Evolutionary conservation across 1,140 invertebrate genomes (phyloP), one percentile per base, ranked within the genome.

Genomic region (Papilio polyxenes): DNA sequence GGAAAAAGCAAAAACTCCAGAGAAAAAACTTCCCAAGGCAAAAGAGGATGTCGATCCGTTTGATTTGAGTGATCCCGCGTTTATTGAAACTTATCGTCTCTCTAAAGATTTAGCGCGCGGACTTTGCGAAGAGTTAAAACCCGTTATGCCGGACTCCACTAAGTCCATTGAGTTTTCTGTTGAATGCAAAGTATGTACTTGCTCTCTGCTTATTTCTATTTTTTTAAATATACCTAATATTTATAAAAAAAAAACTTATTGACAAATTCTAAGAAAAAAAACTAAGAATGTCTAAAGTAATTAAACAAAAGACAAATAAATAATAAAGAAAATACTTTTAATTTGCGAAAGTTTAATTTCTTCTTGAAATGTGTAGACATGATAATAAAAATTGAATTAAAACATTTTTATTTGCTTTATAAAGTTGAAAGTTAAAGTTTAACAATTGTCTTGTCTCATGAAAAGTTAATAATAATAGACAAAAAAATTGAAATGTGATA

Each of bases 91-190:
- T 4, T 94, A 90, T 83, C 85, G 91, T 65, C 81, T 94, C 59
- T 88, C 91, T 49, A 94, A 94, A 83, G 90, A 92, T 83, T 86
- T 94, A 82, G 92, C 88, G 81, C 88, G 91, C 82, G 88, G 83
- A 65, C 86, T 94, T 11, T 90, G 89, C 80, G 91, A 94, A 10
- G 92, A 94, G 81, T 78, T 94, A 75, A 91, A 87, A 72, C 92
- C 92, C 78, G 91, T 92, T 59, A 94, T 94, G 91, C 92, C 92
- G 0, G 92, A 93, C 74, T 91, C 90, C 9, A 90, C 87, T 7
- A 94, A 93, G 84, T 90, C 89, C 10, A 89, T 91, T n/a, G 92
- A 94, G 81, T 91, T 93, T 81, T 91, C 92, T 74, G 88, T 94
- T n/a, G 92, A 94, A 82, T 92, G 89, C 74, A 93, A 93, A 88